Evolutionary conservation across 2,797 vertebrate genomes (phyloP).

Genomic region (Leuciscus waleckii): DNA sequence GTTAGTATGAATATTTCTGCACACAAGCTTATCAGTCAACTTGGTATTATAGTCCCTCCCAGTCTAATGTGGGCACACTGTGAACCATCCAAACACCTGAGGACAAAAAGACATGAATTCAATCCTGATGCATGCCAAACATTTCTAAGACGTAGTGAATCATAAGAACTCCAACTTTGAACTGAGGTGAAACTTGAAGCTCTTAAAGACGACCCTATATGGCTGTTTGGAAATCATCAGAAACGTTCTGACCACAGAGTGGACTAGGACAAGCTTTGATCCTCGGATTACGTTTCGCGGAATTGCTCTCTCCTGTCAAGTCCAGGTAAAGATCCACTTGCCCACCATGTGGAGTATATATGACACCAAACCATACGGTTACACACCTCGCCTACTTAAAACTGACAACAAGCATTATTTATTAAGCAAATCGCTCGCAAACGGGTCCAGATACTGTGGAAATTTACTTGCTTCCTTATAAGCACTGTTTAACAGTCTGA

Average conservation of each 20-base stretch:
- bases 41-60: background rate
- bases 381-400: conserved; percentile 23
- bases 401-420: background rate
- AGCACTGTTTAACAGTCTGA: conserved; percentile 5
- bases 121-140: conserved; percentile 42
- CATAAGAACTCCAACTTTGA: conserved; percentile 50
- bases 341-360: conserved; percentile 13
- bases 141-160: conserved; percentile 34
- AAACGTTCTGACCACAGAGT: conserved; percentile 39
- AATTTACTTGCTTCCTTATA: conserved; percentile 10
- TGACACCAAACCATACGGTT: conserved; percentile 22
- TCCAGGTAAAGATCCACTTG: conserved; percentile 50
- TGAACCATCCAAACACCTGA: conserved; percentile 32
- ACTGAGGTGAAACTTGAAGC: conserved; percentile 55
- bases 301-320: conserved; percentile 36
- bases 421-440: background rate
- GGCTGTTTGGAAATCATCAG: conserved; percentile 21
- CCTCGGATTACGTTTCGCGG: conserved; percentile 46
- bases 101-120: conserved; percentile 46
- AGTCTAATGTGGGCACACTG: conserved; percentile 7
- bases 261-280: conserved; percentile 54
- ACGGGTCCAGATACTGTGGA: background rate
- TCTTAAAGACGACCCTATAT: conserved; percentile 31
- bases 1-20: background rate
- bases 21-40: background rate